phyloP scores from a whole-genome alignment of 2,888 invertebrate genomes.

The Halocaridina rubra region DNA sequence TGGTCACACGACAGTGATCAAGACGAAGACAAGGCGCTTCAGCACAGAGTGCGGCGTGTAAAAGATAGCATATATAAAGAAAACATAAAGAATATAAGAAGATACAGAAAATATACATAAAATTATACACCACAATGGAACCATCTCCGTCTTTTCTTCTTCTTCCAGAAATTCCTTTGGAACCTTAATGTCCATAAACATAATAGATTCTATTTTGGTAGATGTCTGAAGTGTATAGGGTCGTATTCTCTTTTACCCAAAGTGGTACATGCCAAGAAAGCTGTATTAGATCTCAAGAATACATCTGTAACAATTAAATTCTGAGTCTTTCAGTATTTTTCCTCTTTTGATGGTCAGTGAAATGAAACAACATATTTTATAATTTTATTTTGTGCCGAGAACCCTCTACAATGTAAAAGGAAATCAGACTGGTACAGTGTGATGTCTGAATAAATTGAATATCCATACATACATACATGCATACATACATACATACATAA shows the following conservation, averaged over 20 bases:
- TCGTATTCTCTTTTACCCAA: background rate
- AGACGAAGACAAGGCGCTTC: constrained; percentile 13
- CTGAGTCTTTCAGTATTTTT: background rate
- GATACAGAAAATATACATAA: too few species aligned
- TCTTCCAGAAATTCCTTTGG: background rate
- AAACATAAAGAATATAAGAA: background rate
- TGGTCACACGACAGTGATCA: constrained; percentile 42
- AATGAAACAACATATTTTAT: too few species aligned
- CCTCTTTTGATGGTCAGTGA: too few species aligned
- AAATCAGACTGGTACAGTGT: too few species aligned
- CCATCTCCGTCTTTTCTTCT: background rate
- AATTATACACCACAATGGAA: background rate
- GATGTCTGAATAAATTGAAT: too few species aligned
- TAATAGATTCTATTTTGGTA: constrained; percentile 36
- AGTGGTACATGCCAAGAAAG: background rate
- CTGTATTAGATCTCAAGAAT: constrained; percentile 37
- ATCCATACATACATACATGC: too few species aligned
- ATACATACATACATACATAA: too few species aligned
- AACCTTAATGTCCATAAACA: background rate
- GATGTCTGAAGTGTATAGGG: constrained; percentile 23
- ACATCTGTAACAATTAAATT: constrained; percentile 4
- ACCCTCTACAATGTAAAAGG: too few species aligned
- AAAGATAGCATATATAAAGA: background rate
- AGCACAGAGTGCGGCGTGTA: constrained; percentile 41
- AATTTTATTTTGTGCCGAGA: too few species aligned